Percentiles rank a stretch among this genome's conserved stretches.
Conservation (phyloP, 2,113 vertebrate genomes). For the Craseonycteris thonglongyai region DNA sequence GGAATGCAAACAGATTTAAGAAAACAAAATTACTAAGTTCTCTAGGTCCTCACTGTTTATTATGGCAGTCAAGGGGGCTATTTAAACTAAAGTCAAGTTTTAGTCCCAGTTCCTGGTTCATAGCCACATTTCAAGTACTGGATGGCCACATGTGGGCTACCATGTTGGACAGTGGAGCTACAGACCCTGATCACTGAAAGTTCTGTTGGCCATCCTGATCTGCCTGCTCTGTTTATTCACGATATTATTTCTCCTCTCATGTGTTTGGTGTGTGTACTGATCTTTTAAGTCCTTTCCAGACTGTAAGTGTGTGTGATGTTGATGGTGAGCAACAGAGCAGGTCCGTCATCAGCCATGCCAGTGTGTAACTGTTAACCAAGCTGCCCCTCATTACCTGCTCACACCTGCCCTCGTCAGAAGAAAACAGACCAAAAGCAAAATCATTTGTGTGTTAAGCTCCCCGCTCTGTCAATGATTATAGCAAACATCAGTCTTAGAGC, state of each 20-base stretch:
- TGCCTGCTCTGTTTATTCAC: background rate
- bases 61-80: background rate
- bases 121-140: background rate
- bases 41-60: background rate
- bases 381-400: background rate
- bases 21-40: background rate
- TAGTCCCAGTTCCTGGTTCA: background rate
- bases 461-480: background rate
- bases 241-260: background rate
- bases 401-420: background rate
- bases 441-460: background rate
- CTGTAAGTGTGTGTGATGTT: background rate
- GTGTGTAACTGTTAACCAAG: background rate
- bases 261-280: too few species aligned
- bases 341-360: accelerated
- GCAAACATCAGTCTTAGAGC: background rate
- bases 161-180: background rate
- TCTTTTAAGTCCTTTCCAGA: background rate
- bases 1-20: background rate
- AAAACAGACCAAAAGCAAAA: background rate
- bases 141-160: background rate
- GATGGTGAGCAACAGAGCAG: background rate
- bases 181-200: background rate
- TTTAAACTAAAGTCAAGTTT: background rate
- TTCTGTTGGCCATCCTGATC: too few species aligned